A percentile compares a stretch with the other conserved stretches of the same genome.
Evolutionary conservation across 2,888 invertebrate species (phyloP).

Genomic region (Hyposoter dolosus): DNA sequence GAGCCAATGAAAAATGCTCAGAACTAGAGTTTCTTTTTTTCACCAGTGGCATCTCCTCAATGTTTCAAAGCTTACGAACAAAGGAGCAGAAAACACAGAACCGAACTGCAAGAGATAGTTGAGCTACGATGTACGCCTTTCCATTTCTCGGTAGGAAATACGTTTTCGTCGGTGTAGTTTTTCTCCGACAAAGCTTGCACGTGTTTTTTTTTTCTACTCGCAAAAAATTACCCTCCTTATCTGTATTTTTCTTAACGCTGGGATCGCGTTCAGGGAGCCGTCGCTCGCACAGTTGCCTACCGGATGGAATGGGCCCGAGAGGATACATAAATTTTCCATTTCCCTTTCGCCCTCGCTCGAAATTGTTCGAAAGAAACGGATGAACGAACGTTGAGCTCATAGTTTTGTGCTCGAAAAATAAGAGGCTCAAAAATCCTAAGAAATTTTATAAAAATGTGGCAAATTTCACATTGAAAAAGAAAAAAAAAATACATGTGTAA

Average conservation of each 20-base stretch:
- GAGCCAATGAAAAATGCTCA: too few relatives aligned
- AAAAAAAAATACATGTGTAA: too few relatives aligned
- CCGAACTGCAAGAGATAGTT: background rate
- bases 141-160: background rate
- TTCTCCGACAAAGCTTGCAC: background rate
- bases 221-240: background rate
- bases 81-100: background rate
- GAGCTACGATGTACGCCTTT: background rate
- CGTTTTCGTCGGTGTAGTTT: background rate
- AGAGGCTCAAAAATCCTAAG: background rate
- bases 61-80: background rate
- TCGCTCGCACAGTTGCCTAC: background rate
- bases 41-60: background rate
- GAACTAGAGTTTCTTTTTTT: too few relatives aligned
- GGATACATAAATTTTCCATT: slow-evolving; percentile 39
- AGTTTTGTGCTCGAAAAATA: background rate
- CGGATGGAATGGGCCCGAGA: slow-evolving; percentile 7
- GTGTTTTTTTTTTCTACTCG: background rate
- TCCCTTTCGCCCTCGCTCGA: background rate
- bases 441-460: background rate
- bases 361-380: background rate
- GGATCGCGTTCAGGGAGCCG: background rate
- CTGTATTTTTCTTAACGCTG: slow-evolving; percentile 9
- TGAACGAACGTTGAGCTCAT: background rate
- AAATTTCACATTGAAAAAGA: background rate